Conservation (phyloP, 2,113 vertebrate species). For the Mionectes macconnelli region DNA sequence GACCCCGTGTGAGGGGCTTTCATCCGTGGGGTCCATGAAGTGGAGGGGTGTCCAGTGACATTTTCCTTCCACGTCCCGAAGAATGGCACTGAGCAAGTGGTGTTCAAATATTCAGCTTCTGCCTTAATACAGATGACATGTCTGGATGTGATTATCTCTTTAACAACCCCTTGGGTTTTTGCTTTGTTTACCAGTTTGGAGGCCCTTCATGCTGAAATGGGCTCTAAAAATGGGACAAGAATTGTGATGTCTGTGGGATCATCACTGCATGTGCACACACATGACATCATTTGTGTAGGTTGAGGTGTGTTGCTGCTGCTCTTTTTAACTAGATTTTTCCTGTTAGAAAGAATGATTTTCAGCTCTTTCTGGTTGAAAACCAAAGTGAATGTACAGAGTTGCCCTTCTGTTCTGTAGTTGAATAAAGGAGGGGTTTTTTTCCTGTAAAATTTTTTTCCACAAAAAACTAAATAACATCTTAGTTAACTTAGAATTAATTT, state of each 20-base stretch:
- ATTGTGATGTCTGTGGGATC: not conserved
- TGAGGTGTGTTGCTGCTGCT: not conserved
- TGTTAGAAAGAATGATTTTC: not conserved
- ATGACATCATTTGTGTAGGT: not conserved
- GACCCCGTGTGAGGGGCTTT: constrained; percentile 30
- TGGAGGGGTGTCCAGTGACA: not conserved
- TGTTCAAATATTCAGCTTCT: not conserved
- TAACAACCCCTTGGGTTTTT: not conserved
- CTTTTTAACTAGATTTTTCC: not conserved
- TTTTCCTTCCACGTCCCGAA: not conserved
- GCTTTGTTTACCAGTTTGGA: constrained; percentile 1
- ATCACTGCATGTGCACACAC: not conserved
- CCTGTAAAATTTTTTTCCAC: not conserved
- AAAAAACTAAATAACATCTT: not conserved
- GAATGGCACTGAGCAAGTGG: not conserved
- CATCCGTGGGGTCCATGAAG: constrained; percentile 6
- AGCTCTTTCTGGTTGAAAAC: not conserved
- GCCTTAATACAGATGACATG: not conserved
- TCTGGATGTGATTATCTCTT: constrained; percentile 25
- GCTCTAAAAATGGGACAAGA: not conserved
- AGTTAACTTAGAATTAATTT: not conserved
- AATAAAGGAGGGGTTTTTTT: not conserved
- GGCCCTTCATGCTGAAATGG: not conserved
- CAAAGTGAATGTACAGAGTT: not conserved
- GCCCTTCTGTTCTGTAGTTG: not conserved